Evolutionary conservation across 2,888 invertebrate genomes (phyloP), one percentile per base, ranked within the genome.

Genomic region (Drosophila koepferae): DNA sequence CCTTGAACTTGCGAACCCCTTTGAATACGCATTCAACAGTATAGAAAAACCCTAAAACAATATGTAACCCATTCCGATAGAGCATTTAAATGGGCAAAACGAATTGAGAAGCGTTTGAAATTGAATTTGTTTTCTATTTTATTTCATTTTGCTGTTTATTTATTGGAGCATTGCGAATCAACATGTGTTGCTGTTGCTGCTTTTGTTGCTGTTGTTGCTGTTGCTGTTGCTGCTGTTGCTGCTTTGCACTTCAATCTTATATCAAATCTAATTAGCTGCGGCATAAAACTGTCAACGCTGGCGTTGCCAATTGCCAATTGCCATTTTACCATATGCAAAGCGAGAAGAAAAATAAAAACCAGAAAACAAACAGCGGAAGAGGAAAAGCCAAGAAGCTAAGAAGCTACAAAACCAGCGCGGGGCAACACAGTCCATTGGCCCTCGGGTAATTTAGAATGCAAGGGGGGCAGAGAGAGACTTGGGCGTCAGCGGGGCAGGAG

Each of bases 401-500:
- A 48, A 41, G 59, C 53, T 54, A 60, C 51, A 62, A 69, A 71
- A 56, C 51, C 60, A 71, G 54, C 61, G 48, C 56, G 74, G 61
- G 54, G 49, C 73, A 66, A 68, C 69, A 65, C 54, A 74, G 80
- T 79, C 80, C 75, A 77, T 74, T 75, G 80, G 76, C 79, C 81
- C 81, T 71, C 67, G 79, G 89, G 85, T 89, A 89, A 85, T 89
- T 85, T 85, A 64, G 81, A 86, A 85, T 85, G 89, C 86, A 86
- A 80, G 6, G 28, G 6, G 28, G 6, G 28, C 1, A 2, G 41
- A 16, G 40, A 43, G 40, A 36, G 38, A n/a, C 10, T 9, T 40
- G 10, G 20, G 44, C 20, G 14, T 2, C 10, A 16, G 7, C 7
- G 18, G 36, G 41, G 54, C 14, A 9, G 10, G 58, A 18, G 16